Percentiles rank a stretch among this genome's conserved stretches.
Conservation (phyloP, 2,797 vertebrate species). For the Acrocephalus scirpaceus region DNA sequence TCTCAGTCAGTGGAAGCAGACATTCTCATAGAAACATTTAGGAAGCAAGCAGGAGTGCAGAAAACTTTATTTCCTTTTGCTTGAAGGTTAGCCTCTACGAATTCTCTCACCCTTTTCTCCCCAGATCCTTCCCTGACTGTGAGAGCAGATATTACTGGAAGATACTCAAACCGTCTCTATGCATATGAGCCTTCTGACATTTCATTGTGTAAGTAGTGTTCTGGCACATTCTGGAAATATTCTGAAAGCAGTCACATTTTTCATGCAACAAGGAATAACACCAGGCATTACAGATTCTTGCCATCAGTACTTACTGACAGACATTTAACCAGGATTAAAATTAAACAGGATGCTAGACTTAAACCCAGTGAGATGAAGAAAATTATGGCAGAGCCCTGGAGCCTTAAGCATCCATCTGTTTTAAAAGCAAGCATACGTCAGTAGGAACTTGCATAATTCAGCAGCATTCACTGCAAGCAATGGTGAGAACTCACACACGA, state of each 20-base stretch:
- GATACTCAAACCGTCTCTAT: conserved; percentile 92
- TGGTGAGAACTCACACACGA: accelerated
- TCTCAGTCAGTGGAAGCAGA: background rate
- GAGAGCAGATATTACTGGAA: conserved; percentile 92
- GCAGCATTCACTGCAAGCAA: background rate
- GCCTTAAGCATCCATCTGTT: background rate
- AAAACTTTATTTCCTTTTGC: background rate
- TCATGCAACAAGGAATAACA: background rate
- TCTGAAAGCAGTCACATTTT: background rate
- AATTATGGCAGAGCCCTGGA: background rate
- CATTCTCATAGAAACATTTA: background rate
- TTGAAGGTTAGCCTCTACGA: background rate
- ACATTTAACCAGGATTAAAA: background rate
- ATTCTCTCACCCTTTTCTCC: background rate
- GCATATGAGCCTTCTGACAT: conserved; percentile 90
- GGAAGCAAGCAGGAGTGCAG: background rate
- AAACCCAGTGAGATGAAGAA: background rate
- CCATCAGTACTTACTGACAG: background rate
- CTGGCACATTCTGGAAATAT: background rate
- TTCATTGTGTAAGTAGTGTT: conserved; percentile 82
- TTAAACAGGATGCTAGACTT: background rate
- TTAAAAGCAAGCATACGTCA: background rate
- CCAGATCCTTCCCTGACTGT: conserved; percentile 96
- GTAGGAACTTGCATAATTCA: background rate
- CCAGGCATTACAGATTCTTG: background rate